A percentile compares a stretch with the other conserved stretches of the same genome.
phyloP scores from a whole-genome alignment of 2,888 invertebrate genomes.

The Sericinus montela region DNA sequence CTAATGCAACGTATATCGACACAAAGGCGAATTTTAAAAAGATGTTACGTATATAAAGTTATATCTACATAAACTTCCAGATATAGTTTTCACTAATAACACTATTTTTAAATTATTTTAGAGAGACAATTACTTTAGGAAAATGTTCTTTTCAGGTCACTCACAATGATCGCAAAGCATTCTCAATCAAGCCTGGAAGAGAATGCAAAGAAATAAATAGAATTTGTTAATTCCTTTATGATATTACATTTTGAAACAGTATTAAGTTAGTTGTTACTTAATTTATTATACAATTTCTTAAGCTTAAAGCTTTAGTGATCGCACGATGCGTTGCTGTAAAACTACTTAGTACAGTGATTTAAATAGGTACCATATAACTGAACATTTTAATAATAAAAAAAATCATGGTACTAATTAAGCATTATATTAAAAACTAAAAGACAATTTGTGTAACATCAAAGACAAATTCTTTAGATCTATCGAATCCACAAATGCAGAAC shows the following conservation, averaged over 20 bases:
- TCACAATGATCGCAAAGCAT: conserved; percentile 66
- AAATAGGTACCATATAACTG: no score
- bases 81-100: not conserved
- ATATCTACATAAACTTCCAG: not conserved
- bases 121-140: not conserved
- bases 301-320: conserved; percentile 19
- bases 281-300: not conserved
- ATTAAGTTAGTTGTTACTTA: no score
- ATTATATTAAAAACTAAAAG: not conserved
- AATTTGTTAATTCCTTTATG: not conserved
- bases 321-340: conserved; percentile 12
- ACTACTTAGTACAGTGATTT: not conserved
- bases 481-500: not conserved
- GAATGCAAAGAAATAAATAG: conserved; percentile 49
- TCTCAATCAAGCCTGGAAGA: conserved; percentile 62
- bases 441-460: not conserved
- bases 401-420: not conserved
- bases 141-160: conserved; percentile 57
- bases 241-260: no score
- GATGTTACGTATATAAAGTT: no score
- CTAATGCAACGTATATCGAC: no score
- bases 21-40: no score
- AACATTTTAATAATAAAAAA: no score
- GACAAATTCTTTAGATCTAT: not conserved
- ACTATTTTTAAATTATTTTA: not conserved